Evolutionary conservation across 2,797 vertebrate genomes (phyloP), one percentile per base, ranked within the genome.

Genomic region (Diplodus puntazzo): DNA sequence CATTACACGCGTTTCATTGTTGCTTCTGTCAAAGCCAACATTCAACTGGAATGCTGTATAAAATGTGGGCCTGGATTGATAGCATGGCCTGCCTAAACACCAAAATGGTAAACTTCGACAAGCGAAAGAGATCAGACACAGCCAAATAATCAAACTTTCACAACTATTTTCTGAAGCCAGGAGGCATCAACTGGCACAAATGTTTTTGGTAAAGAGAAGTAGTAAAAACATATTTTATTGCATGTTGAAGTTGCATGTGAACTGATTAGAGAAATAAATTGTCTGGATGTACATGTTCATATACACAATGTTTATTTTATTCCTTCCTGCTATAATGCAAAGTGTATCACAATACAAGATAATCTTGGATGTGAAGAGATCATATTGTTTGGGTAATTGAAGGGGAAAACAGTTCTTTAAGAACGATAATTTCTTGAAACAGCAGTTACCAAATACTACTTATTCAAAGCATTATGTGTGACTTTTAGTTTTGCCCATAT

Each of bases 231-330:
- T 11, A 5, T 61, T 54, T 6, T 46, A 34, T 6, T 27, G 27
- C 6, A 48, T 48, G 16, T 48, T 45, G 43, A 45, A 45, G 13
- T 3, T 45, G 43, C 30, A 34, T 34, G 30, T 34, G 30, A 34
- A 34, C 21, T 46, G 1, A 71, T 55, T 54, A 78, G 52, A 77
- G 73, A 60, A 67, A 59, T 1, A 11, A 87, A 73, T 42, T 59
- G 54, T 73, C 25, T 61, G 4, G 11, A n/a, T 66, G 55, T 23
- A 60, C 18, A 25, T 46, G 39, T 65, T 58, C 21, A 61, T 39
- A 75, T 18, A 74, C 61, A 75, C 14, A 61, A 60, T 42, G 9
- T 14, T 59, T 14, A 45, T 58, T 59, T 69, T 10, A 62, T 27
- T 59, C 7, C 3, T 52, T 49, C 46, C 16, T 69, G 61, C 4